Evolutionary conservation across 2,797 vertebrate genomes (phyloP), one percentile per base, ranked within the genome.

Genomic region (Heliangelus exortis): DNA sequence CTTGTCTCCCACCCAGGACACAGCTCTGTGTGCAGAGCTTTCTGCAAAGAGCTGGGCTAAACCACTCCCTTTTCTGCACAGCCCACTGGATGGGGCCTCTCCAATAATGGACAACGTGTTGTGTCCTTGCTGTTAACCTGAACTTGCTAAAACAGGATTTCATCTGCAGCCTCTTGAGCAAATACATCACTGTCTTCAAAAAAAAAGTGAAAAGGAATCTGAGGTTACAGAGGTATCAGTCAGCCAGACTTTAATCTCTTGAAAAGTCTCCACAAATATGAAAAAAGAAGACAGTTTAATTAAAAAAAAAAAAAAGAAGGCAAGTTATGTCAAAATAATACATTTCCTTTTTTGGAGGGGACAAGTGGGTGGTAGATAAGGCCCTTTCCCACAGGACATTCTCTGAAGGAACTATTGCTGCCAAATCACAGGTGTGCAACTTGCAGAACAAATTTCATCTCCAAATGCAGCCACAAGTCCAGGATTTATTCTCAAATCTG

Each of bases 141-240:
- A 66, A 61, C 55, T 50, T 82, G 55, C 53, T 71, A 50, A 63
- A 92, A 50, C 53, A 87, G 90, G 61, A 84, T 92, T 94, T 85
- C 57, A 79, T 43, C 45, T 21, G 39, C 67, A 69, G 28, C 0
- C 0, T 33, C 20, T 34, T 45, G 34, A 83, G 54, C 48, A 66
- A 92, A 80, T 9, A 61, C n/a, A 84, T 20, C 33, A 3, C 83
- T 84, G 58, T 41, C 76, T 91, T 79, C 15, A 11, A 59, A 62
- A 11, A 62, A 53, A 72, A 50, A 33, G 26, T 62, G 62, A 75
- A 69, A 91, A 53, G 68, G 79, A 80, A 77, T 15, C 39, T 71
- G 43, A 85, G 63, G 48, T 28, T 69, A 84, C 1, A n/a, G n/a
- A n/a, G n/a, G 2, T 31, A 7, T 34, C 47, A 29, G 13, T 59